Base-by-base conservation (phyloP, 2,113 vertebrate species). In the Engystomops pustulosus region DNA sequence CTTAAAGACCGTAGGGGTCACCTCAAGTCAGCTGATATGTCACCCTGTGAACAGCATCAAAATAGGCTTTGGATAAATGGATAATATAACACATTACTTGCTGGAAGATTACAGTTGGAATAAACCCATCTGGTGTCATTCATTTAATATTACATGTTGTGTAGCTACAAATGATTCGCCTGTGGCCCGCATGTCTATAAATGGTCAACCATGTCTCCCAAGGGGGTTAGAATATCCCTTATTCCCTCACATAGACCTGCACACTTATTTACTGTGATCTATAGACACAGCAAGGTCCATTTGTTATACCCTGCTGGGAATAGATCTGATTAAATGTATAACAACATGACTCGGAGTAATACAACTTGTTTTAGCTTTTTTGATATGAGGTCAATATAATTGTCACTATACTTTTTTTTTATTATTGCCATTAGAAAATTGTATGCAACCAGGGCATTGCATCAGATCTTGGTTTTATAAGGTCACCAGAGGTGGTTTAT, bases 161-260 rank as follows among this genome's bases (percentile, higher is more conserved):
- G n/a, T 27, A 8, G 1, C 78, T 55, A 55, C 51, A 45, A 74
- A 84, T 79, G 85, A 78, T 27, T 62, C 85, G 86, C 41, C 85
- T 18, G 27, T 70, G 84, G 80, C 49, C 88, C 84, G 87, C 88
- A 25, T 76, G 87, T 86, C 67, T 51, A 17, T 88, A 87, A 84
- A 47, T 84, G 81, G 79, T 75, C 60, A 72, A 38, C 49, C 45
- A 55, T 76, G 82, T 91, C 91, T 91, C 68, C 65, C 86, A 30
- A 38, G 78, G 80, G 81, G 79, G 27, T 74, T 85, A 86, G 79
- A 23, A 27, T 25, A 69, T 68, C 34, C 51, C 77, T 85, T 84
- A 10, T 87, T 86, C 69, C 27, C 81, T 85, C 53, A 76, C 67
- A 74, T 32, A 11, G 74, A 3, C 12, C 15, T 4, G 85, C 83